Evolutionary conservation across 35 echinoderm and acorn worm species (phyloP).

Genomic region (Holothuria glaberrima): DNA sequence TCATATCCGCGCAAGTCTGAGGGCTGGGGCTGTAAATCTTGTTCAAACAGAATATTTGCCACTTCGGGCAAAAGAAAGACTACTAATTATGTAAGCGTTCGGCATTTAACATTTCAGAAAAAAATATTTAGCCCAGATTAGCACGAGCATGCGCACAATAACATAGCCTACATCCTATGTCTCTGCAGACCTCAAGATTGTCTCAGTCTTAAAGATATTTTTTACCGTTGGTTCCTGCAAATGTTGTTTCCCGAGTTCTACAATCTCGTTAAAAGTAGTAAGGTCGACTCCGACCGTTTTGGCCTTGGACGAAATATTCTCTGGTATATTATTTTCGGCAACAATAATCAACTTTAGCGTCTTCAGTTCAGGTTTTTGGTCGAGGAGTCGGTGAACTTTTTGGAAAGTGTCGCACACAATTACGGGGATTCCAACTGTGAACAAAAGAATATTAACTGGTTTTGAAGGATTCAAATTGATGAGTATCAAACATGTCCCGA

Average conservation of each 20-base stretch:
- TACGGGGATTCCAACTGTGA: constrained; percentile 30
- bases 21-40: too few species aligned
- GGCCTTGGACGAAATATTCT: constrained; percentile 15
- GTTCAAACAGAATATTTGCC: too few species aligned
- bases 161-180: too few species aligned
- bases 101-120: too few species aligned
- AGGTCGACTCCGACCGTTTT: constrained; percentile 52
- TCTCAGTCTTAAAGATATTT: not conserved
- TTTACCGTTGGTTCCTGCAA: constrained; percentile 61
- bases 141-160: too few species aligned
- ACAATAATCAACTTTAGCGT: constrained; percentile 68
- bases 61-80: too few species aligned
- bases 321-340: constrained; percentile 55
- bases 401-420: constrained; percentile 61
- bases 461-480: too few species aligned
- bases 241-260: constrained; percentile 61
- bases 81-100: too few species aligned
- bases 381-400: constrained; percentile 55
- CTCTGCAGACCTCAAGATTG: not conserved
- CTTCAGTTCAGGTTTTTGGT: constrained; percentile 22
- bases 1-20: too few species aligned
- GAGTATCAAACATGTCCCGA: too few species aligned
- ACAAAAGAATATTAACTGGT: too few species aligned
- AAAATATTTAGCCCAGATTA: too few species aligned
- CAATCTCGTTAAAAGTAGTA: constrained; percentile 58